phyloP scores from a whole-genome alignment of 2,113 vertebrate species.

The Orycteropus afer region DNA sequence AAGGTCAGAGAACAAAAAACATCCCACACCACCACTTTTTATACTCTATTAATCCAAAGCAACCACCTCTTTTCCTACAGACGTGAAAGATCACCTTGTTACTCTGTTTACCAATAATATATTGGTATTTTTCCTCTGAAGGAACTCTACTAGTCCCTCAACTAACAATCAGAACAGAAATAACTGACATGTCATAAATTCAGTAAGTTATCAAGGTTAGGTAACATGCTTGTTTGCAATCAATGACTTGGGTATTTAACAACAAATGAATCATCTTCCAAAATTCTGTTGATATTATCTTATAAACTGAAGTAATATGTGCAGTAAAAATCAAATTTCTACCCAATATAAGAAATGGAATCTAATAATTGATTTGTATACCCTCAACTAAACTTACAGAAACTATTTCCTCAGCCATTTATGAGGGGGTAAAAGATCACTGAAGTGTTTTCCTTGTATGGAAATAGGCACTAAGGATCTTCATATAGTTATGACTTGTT shows the following conservation, averaged over 20 bases:
- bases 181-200: neutral
- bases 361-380: neutral
- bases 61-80: neutral
- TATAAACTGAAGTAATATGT: neutral
- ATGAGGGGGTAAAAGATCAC: neutral
- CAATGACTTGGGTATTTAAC: neutral
- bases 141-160: neutral
- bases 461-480: neutral
- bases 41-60: neutral
- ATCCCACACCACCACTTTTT: no score
- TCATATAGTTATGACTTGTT: neutral
- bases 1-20: no score
- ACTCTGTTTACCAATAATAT: neutral
- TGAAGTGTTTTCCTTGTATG: neutral
- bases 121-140: neutral
- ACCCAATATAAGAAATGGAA: neutral
- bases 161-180: neutral
- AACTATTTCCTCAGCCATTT: neutral
- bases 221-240: neutral
- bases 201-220: neutral
- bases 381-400: neutral
- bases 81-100: neutral
- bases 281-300: neutral
- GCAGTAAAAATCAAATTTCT: neutral
- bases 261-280: neutral